Evolutionary conservation across 2,888 invertebrate genomes (phyloP), one percentile per base, ranked within the genome.

Genomic region (Monochamus alternatus): DNA sequence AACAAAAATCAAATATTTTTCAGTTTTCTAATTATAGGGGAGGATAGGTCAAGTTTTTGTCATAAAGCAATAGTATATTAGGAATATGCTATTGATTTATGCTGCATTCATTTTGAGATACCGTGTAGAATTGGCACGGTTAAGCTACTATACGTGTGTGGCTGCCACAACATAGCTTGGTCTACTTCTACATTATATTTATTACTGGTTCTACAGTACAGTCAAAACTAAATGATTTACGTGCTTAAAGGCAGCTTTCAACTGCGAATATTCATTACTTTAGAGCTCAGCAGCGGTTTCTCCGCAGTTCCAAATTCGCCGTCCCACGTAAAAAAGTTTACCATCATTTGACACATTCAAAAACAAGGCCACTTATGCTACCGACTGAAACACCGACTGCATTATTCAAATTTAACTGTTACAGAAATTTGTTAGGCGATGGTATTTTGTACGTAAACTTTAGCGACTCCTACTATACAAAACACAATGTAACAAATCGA

Each of bases 381-480:
- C 14, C 52, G 14, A 43, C 14, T 64, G 32, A 38, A 71, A 64
- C 71, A 55, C 38, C 30, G 32, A 72, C 9, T 65, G 5, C 65
- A 73, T 66, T 73, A 73, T 73, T 73, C 73, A 66, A 51, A 44
- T 66, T 64, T 66, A 73, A 73, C 73, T 65, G 73, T 66, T 66
- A 59, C 65, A 44, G 10, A 58, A 66, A 66, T 66, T 14, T 51
- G 58, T 31, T 44, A 59, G 30, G 31, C 30, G 51, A 52, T 10
- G 51, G 31, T n/a, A 52, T 30, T 10, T 52, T 52, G 51, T 52
- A 12, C 31, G 31, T 52, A 12, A 30, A 38, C n/a, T 38, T 30
- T 51, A 14, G 52, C 22, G 31, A 9, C 51, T 30, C 10, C 22
- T 12, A 4, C 51, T 51, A 31, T 66, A 66, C 38, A 38, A 38